phyloP scores from a whole-genome alignment of 2,797 vertebrate species.

The Scolopax rusticola region DNA sequence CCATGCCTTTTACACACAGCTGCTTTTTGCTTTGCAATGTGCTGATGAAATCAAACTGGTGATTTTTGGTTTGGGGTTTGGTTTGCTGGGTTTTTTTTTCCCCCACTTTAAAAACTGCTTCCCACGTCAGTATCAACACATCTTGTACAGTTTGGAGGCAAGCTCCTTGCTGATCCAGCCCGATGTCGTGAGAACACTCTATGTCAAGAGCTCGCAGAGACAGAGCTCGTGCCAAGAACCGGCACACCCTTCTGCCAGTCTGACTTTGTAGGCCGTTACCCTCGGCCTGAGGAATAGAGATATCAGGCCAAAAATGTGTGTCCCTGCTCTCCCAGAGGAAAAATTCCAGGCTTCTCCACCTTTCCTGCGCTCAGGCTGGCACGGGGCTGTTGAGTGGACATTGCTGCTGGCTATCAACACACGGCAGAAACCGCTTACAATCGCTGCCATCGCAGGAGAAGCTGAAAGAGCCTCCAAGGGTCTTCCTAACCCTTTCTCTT shows the following conservation, averaged over 20 bases:
- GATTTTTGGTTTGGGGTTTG: neutral
- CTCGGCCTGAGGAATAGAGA: neutral
- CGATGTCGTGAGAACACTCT: neutral
- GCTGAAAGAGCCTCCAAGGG: neutral
- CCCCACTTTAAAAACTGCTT: neutral
- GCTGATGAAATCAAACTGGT: neutral
- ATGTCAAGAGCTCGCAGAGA: neutral
- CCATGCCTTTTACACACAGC: neutral
- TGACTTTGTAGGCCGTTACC: neutral
- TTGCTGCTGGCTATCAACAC: neutral
- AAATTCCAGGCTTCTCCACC: neutral
- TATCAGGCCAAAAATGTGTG: neutral
- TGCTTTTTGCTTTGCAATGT: neutral
- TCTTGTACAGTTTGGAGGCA: neutral
- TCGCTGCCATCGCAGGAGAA: neutral
- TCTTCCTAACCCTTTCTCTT: neutral
- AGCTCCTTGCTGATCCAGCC: neutral
- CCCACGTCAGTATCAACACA: neutral
- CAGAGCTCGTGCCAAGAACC: neutral
- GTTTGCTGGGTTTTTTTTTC: neutral
- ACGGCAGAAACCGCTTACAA: neutral
- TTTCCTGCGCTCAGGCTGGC: neutral
- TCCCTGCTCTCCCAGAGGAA: neutral
- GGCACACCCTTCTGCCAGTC: neutral
- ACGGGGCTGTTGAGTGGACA: neutral